Evolutionary conservation across 1,140 invertebrate species (phyloP).

Genomic region (Harlomillsia oculata): DNA sequence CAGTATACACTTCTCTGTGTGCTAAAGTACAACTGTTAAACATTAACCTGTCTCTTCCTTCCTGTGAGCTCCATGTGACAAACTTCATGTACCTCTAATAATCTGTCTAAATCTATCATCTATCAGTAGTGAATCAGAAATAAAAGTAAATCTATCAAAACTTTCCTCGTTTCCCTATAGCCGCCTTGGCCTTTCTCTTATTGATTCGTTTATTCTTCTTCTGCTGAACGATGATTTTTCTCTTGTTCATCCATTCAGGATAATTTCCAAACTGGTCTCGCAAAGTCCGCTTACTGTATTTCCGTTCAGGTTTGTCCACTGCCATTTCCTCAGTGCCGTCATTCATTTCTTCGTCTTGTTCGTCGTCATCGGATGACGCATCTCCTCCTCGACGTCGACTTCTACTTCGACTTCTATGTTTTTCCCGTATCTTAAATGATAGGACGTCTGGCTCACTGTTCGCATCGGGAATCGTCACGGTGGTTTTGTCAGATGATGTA

Average conservation of each 20-base stretch:
- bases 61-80: too few relatives aligned
- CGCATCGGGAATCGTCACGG: too few relatives aligned
- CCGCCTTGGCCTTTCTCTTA: slow-evolving; percentile 11
- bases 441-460: not conserved
- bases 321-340: slow-evolving; percentile 38
- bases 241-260: slow-evolving; percentile 40
- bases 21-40: too few relatives aligned
- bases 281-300: slow-evolving; percentile 52
- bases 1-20: too few relatives aligned
- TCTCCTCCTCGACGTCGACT: slow-evolving; percentile 5
- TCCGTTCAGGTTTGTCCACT: slow-evolving; percentile 43
- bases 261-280: slow-evolving; percentile 54
- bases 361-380: not conserved
- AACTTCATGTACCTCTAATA: too few relatives aligned
- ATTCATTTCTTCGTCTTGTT: slow-evolving; percentile 22
- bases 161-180: too few relatives aligned
- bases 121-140: too few relatives aligned
- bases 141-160: too few relatives aligned
- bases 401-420: not conserved
- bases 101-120: too few relatives aligned
- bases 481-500: too few relatives aligned
- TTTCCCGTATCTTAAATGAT: not conserved
- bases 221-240: slow-evolving; percentile 28
- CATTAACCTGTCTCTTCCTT: too few relatives aligned
- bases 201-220: slow-evolving; percentile 31